Percentiles rank a stretch among this genome's conserved stretches.
phyloP scores from a whole-genome alignment of 2,888 invertebrate species.

The Troides helena region DNA sequence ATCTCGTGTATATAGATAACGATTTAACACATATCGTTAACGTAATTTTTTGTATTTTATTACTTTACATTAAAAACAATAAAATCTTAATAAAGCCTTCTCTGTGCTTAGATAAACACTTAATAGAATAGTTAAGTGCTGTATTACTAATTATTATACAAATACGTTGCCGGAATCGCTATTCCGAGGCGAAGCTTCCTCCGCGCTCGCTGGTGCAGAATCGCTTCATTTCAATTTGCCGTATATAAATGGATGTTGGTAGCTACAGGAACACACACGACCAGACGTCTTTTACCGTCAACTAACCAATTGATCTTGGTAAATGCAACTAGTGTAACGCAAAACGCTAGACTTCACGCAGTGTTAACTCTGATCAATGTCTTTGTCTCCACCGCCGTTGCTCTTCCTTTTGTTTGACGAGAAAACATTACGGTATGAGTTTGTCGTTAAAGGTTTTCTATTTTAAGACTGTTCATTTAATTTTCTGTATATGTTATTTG shows the following conservation, averaged over 20 bases:
- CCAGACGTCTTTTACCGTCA: constrained; percentile 25
- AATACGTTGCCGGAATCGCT: constrained; percentile 64
- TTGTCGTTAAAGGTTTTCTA: not conserved
- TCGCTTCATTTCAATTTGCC: constrained; percentile 36
- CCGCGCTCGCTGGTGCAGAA: constrained; percentile 33
- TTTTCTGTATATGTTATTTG: not conserved
- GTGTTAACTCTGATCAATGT: constrained; percentile 22
- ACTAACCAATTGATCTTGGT: constrained; percentile 18
- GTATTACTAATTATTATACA: constrained; percentile 74
- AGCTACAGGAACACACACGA: constrained; percentile 19
- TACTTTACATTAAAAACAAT: too few relatives aligned
- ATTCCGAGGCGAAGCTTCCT: constrained; percentile 56
- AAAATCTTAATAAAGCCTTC: constrained; percentile 17
- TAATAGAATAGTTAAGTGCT: constrained; percentile 57
- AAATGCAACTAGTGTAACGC: constrained; percentile 10
- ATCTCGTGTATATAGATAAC: too few relatives aligned
- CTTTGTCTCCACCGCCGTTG: not conserved
- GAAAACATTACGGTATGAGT: not conserved
- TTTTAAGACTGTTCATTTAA: not conserved
- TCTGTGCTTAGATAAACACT: constrained; percentile 43
- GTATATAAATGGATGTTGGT: constrained; percentile 23
- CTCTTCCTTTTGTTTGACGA: not conserved
- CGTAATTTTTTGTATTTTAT: too few relatives aligned
- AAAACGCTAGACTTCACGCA: constrained; percentile 19
- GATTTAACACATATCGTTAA: too few relatives aligned